These are phyloP conservation scores for Microcebus tavaratra DNA, from an alignment of 2,113 vertebrate species.

Conservation along the genomic window DNA sequence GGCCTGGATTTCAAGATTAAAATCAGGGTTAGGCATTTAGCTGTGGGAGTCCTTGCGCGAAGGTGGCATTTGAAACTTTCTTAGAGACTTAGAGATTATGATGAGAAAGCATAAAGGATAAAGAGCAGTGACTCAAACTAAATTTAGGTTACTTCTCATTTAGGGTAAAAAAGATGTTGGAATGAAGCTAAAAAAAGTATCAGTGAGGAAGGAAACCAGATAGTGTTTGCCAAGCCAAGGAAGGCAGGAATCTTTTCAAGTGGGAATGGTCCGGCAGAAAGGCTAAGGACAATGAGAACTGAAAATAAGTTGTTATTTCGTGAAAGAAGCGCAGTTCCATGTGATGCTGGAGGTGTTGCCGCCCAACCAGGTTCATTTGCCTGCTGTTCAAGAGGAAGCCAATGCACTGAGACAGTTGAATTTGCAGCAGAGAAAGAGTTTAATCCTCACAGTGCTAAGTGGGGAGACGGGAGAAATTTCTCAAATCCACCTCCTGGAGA, in stretches of 20 bases:
- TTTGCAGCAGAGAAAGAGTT: too few species aligned
- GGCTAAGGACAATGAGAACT: neutral
- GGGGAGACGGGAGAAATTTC: too few species aligned
- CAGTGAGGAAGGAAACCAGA: neutral
- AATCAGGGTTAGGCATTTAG: neutral
- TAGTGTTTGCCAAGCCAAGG: neutral
- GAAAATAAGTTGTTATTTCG: neutral
- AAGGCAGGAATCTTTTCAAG: neutral
- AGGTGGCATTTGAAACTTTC: neutral
- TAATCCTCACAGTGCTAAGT: too few species aligned
- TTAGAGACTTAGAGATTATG: neutral
- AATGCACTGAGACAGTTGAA: too few species aligned
- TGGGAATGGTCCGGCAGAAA: neutral
- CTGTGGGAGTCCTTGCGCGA: neutral
- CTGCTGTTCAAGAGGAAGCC: too few species aligned
- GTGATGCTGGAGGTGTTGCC: neutral
- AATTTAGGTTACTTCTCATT: neutral
- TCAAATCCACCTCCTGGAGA: too few species aligned
- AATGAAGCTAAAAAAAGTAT: neutral
- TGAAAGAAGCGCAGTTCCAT: neutral
- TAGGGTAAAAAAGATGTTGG: neutral
- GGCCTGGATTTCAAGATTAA: constrained; percentile 20
- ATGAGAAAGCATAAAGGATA: neutral
- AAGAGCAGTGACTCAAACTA: neutral
- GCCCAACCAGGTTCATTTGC: too few species aligned